A percentile compares a stretch with the other conserved stretches of the same genome.
These are phyloP conservation scores for Trochalopteron elliotii DNA, from an alignment of 2,113 vertebrate genomes.

Conservation along the genomic window DNA sequence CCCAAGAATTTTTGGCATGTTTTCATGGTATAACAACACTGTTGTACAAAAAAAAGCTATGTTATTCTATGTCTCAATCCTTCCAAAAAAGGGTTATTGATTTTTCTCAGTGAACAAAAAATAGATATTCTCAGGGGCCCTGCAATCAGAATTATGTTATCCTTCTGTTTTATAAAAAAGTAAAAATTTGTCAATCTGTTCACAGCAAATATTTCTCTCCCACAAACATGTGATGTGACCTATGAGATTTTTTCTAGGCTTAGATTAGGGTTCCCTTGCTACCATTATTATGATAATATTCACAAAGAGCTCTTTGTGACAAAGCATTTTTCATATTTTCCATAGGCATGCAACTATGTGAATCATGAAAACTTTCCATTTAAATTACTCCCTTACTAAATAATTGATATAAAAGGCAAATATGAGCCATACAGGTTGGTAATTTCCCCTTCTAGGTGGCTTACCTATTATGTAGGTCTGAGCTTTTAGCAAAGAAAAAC, in stretches of 20 bases:
- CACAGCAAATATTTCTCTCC: not conserved
- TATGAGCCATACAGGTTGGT: not conserved
- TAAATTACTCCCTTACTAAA: not conserved
- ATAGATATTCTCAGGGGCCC: not conserved
- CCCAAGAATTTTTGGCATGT: not conserved
- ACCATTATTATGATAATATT: not conserved
- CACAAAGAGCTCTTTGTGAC: not conserved
- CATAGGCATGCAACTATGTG: not conserved
- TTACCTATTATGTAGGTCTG: not conserved
- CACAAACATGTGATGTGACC: not conserved
- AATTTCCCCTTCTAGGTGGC: not conserved
- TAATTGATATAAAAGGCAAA: not conserved
- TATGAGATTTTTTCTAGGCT: not conserved
- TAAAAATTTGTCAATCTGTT: not conserved
- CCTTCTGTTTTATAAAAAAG: not conserved
- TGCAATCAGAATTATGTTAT: constrained; percentile 6
- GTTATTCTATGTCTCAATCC: not conserved
- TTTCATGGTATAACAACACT: not conserved
- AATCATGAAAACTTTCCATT: not conserved
- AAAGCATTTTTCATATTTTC: constrained; percentile 2
- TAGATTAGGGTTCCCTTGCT: not conserved
- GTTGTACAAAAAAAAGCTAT: not conserved
- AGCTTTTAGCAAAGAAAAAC: not conserved
- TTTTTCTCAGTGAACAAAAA: constrained; percentile 16
- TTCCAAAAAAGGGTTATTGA: not conserved